Evolutionary conservation across 2,113 vertebrate species (phyloP).

Genomic region (Sorex fumeus): DNA sequence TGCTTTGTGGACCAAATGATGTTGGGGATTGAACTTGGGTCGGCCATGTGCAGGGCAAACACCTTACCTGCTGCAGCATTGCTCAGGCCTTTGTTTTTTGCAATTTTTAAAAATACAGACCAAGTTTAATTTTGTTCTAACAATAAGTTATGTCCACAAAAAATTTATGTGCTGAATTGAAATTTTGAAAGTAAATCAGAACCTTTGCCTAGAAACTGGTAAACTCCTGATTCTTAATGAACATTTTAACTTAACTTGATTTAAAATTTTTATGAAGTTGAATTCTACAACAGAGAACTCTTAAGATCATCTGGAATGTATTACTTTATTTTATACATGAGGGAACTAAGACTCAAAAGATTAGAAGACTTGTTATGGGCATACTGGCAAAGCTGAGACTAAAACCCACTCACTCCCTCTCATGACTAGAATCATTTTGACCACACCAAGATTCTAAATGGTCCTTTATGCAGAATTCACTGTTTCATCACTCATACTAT

Average conservation of each 20-base stretch:
- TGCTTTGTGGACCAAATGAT: too few relatives aligned
- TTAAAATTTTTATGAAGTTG: not conserved
- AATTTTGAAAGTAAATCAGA: conserved; percentile 36
- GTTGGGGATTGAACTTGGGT: too few relatives aligned
- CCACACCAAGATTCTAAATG: not conserved
- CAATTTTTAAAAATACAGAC: not conserved
- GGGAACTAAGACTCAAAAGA: not conserved
- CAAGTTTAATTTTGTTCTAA: conserved; percentile 19
- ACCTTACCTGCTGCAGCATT: too few relatives aligned
- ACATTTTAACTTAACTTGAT: conserved; percentile 31
- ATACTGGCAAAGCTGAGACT: not conserved
- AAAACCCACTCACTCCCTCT: not conserved
- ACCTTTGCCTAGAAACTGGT: not conserved
- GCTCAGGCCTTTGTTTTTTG: not conserved
- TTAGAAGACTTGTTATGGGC: not conserved
- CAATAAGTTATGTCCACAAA: not conserved
- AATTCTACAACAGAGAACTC: not conserved
- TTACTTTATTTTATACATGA: conserved; percentile 44
- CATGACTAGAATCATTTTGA: not conserved
- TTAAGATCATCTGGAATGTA: not conserved
- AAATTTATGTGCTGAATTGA: not conserved
- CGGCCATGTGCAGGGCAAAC: too few relatives aligned
- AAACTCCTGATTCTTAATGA: conserved; percentile 8
- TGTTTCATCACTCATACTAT: not conserved
- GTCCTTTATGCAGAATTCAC: not conserved